Evolutionary conservation across 2,888 invertebrate genomes (phyloP).

Genomic region (Camponotus fellah): DNA sequence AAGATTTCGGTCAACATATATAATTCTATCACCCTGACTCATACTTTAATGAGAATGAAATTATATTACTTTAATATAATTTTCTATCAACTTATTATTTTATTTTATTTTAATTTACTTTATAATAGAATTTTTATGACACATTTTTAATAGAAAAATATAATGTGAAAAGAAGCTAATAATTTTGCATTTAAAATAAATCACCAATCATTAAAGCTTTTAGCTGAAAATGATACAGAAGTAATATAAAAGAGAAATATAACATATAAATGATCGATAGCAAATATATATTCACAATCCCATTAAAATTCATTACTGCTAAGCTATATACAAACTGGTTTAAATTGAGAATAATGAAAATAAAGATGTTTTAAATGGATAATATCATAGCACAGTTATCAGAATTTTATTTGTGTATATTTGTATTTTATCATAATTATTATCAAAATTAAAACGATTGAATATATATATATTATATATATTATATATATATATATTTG

Average conservation of each 20-base stretch:
- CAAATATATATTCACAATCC: conserved; percentile 6
- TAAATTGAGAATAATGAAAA: conserved; percentile 19
- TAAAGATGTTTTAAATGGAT: neutral
- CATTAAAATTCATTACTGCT: neutral
- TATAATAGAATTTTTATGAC: neutral
- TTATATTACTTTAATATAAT: neutral
- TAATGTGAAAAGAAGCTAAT: conserved; percentile 4
- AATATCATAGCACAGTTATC: neutral
- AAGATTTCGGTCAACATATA: neutral
- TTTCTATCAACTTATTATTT: neutral
- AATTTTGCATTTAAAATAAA: neutral
- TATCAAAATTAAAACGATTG: neutral
- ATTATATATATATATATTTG: neutral
- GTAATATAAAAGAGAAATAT: conserved; percentile 12
- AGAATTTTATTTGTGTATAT: conserved; percentile 4
- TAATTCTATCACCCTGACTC: neutral
- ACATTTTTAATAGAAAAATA: neutral
- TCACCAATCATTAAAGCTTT: conserved; percentile 17
- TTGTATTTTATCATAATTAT: neutral
- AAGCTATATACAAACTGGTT: conserved; percentile 15
- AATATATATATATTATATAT: conserved; percentile 11
- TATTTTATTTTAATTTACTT: too few species aligned
- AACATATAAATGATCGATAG: conserved; percentile 2
- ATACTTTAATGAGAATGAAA: neutral
- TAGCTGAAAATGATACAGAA: neutral